Evolutionary conservation across 2,888 invertebrate genomes (phyloP).

Genomic region (Fragum whitleyi): DNA sequence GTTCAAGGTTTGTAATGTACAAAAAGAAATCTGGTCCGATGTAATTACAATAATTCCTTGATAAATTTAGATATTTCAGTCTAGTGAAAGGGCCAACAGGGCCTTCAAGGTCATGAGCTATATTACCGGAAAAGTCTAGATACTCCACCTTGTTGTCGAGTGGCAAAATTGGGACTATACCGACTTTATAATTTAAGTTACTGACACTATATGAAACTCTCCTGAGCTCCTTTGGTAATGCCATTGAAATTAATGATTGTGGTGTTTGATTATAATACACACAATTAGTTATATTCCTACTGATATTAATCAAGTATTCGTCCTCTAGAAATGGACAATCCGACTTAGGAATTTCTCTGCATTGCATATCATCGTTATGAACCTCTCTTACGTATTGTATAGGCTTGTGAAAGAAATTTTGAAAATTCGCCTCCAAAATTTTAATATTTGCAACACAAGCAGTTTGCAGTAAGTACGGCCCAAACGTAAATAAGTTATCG

Average conservation of each 20-base stretch:
- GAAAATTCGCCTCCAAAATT: not conserved
- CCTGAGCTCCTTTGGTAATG: not conserved
- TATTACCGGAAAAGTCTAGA: conserved; percentile 24
- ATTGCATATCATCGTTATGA: not conserved
- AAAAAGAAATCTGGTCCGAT: conserved; percentile 6
- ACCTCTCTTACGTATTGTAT: not conserved
- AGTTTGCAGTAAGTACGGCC: not conserved
- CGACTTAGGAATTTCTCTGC: not conserved
- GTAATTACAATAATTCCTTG: conserved; percentile 24
- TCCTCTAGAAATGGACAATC: not conserved
- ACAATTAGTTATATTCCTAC: not conserved
- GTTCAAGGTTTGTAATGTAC: not conserved
- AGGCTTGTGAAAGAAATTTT: not conserved
- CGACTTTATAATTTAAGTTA: conserved; percentile 8
- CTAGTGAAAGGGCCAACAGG: conserved; percentile 13
- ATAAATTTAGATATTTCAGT: conserved; percentile 34
- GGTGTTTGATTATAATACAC: not conserved
- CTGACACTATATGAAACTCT: not conserved
- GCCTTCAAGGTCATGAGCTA: conserved; percentile 15
- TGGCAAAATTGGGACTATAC: not conserved
- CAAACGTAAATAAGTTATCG: not conserved
- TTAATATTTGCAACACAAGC: not conserved
- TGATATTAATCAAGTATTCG: not conserved
- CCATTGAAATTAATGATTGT: not conserved
- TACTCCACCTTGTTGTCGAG: conserved; percentile 7